Conservation (phyloP, 2,113 vertebrate species). For the Archocentrus centrarchus region DNA sequence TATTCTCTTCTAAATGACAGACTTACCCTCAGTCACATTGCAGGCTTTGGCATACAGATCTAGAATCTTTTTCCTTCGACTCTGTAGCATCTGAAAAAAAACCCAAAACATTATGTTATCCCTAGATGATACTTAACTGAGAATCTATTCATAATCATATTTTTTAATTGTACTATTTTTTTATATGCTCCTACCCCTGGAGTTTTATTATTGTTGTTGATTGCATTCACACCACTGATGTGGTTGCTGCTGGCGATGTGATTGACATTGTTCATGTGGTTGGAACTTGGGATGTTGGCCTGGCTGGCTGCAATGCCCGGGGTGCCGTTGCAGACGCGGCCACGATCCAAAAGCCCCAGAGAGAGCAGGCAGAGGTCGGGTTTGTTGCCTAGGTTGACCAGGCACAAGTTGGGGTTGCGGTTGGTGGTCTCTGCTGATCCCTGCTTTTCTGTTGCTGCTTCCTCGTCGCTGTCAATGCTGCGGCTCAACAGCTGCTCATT, state of each 20-base stretch:
- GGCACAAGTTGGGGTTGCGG: slow-evolving; percentile 58
- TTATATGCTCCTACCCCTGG: slow-evolving; percentile 84
- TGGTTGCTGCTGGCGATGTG: slow-evolving; percentile 61
- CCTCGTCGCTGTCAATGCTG: slow-evolving; percentile 97
- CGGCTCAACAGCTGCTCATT: slow-evolving; percentile 96
- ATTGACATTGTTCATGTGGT: slow-evolving; percentile 61
- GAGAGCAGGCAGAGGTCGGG: slow-evolving; percentile 92
- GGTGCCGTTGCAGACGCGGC: slow-evolving; percentile 80
- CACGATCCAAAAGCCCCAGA: slow-evolving; percentile 89
- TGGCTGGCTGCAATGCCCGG: slow-evolving; percentile 53
- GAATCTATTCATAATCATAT: slow-evolving; percentile 47
- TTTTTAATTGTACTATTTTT: background rate
- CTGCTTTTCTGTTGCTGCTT: slow-evolving; percentile 91
- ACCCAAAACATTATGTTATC: background rate
- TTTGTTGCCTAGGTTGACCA: slow-evolving; percentile 74
- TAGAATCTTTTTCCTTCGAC: slow-evolving; percentile 96
- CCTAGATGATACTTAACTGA: slow-evolving; percentile 36
- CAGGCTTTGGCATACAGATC: slow-evolving; percentile 93
- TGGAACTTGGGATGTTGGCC: slow-evolving; percentile 63
- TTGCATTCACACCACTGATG: slow-evolving; percentile 72
- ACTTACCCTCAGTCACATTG: slow-evolving; percentile 90
- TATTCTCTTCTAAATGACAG: background rate
- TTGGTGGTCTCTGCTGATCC: slow-evolving; percentile 74
- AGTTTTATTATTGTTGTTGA: slow-evolving; percentile 86
- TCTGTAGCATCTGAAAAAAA: slow-evolving; percentile 87